Percentiles rank a stretch among this genome's conserved stretches.
These are phyloP conservation scores for Barbus barbus DNA, from an alignment of 2,113 vertebrate genomes.

Conservation along the genomic window DNA sequence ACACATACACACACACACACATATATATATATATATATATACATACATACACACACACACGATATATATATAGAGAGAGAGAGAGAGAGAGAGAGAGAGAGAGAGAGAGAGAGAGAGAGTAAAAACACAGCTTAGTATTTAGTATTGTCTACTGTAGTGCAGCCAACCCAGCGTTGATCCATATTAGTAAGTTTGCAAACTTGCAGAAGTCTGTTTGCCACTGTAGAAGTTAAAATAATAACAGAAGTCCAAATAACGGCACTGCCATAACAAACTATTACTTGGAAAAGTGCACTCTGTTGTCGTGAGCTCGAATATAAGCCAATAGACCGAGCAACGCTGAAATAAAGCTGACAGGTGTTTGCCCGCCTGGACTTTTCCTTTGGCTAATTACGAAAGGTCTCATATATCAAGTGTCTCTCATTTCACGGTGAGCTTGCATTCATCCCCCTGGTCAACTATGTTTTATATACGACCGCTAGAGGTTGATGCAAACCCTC, in stretches of 20 bases:
- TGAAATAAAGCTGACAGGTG: constrained; percentile 72
- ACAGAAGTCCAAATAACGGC: not conserved
- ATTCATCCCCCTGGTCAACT: constrained; percentile 86
- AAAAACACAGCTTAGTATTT: too few species aligned
- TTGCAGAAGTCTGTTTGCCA: not conserved
- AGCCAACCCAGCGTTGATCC: not conserved
- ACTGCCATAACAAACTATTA: not conserved
- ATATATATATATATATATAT: too few species aligned
- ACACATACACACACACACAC: too few species aligned
- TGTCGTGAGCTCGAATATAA: not conserved
- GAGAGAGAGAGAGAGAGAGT: too few species aligned
- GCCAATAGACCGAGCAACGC: not conserved
- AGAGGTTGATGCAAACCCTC: constrained; percentile 82
- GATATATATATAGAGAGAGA: too few species aligned
- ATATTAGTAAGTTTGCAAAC: too few species aligned
- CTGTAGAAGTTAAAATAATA: not conserved
- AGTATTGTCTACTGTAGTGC: too few species aligned
- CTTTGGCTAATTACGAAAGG: constrained; percentile 73
- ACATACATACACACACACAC: too few species aligned
- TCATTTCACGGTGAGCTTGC: constrained; percentile 93
- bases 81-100: too few species aligned
- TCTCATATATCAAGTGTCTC: constrained; percentile 99
- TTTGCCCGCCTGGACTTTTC: constrained; percentile 65
- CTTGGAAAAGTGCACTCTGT: not conserved
- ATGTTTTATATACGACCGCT: constrained; percentile 84